These are phyloP conservation scores for Sebastes iracundus DNA, from an alignment of 2,797 vertebrate genomes.

Conservation along the genomic window DNA sequence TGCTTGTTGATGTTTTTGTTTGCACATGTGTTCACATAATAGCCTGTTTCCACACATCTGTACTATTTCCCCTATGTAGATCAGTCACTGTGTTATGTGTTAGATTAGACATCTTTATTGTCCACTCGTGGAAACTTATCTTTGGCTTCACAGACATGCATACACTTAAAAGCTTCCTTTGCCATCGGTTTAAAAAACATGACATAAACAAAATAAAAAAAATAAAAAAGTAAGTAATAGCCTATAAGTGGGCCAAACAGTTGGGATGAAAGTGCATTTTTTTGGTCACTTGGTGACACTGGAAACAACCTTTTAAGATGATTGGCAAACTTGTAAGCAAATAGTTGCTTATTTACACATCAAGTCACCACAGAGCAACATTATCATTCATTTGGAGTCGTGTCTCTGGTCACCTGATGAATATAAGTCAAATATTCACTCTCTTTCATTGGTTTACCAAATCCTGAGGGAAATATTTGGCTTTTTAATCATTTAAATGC, in stretches of 20 bases:
- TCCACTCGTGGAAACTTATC: no score
- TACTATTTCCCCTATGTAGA: neutral
- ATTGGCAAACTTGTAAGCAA: neutral
- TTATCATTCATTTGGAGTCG: neutral
- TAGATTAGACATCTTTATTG: no score
- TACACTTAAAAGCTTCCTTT: no score
- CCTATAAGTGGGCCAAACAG: no score
- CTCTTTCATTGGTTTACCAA: neutral
- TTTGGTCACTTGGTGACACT: neutral
- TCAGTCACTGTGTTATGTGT: neutral
- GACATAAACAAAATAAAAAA: no score
- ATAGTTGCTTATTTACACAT: neutral
- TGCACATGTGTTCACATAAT: neutral
- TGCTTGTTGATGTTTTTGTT: neutral
- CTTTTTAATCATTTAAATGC: neutral
- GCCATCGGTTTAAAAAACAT: no score
- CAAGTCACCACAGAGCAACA: neutral
- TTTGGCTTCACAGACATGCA: no score
- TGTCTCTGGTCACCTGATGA: neutral
- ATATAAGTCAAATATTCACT: neutral
- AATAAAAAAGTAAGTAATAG: no score
- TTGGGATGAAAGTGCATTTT: no score
- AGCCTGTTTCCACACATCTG: neutral
- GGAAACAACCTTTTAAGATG: neutral
- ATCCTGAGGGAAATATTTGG: neutral